Evolutionary conservation across 2,888 invertebrate species (phyloP), one percentile per base, ranked within the genome.

Genomic region (Phymatocera aterrima): DNA sequence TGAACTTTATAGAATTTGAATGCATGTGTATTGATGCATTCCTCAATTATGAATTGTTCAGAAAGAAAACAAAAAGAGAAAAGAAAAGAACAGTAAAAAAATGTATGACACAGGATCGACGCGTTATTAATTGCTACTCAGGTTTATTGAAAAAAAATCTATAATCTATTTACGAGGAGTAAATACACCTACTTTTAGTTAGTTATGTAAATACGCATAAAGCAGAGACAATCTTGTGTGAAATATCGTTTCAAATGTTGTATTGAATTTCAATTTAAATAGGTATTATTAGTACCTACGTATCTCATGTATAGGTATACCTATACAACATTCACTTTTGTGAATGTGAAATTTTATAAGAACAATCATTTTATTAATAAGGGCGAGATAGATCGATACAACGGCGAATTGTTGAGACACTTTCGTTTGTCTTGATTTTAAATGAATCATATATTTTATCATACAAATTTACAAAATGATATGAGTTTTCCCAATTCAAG

Each of bases 211-310:
- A 43, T 68, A 15, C 2, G 65, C n/a, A n/a, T n/a, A n/a, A n/a
- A n/a, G 24, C 68, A 46, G 24, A 68, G 68, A 68, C 43, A 68
- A 46, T 68, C 68, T 46, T 43, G n/a, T 5, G 40, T 37, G 37
- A 64, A 10, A 43, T 68, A n/a, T 68, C 5, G 15, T 46, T 46
- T 57, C 15, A 57, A 40, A 18, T 37, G 18, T 37, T 34, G 24
- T 64, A 10, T n/a, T n/a, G n/a, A n/a, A n/a, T n/a, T n/a, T n/a
- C n/a, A n/a, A n/a, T n/a, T n/a, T n/a, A n/a, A n/a, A n/a, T n/a
- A n/a, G n/a, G n/a, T n/a, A 64, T 10, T 18, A 34, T 64, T 8
- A 37, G 15, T n/a, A 64, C 8, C 37, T n/a, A 34, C 18, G n/a
- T n/a, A 64, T 64, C 8, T 43, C 12, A 43, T 43, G 43, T n/a